phyloP scores from a whole-genome alignment of 2,888 invertebrate genomes.

The Lingula anatina region DNA sequence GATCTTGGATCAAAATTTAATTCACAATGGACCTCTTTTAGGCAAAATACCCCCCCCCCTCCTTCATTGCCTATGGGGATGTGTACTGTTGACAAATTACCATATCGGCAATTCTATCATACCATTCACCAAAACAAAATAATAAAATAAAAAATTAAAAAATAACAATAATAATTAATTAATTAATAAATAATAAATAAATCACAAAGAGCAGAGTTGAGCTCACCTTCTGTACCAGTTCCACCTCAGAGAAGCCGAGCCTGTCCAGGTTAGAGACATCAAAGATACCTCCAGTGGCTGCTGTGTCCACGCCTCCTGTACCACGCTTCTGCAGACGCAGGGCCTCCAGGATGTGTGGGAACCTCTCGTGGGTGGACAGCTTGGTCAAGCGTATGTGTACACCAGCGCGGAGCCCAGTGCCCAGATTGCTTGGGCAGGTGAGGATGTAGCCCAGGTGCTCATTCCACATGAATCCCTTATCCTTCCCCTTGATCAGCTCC shows the following conservation, averaged over 20 bases:
- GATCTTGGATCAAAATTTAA: too few species aligned
- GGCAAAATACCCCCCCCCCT: too few species aligned
- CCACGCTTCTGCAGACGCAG: constrained; percentile 68
- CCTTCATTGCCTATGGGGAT: too few species aligned
- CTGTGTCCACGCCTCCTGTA: constrained; percentile 41
- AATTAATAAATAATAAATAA: too few species aligned
- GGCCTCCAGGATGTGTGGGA: constrained; percentile 73
- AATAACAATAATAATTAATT: too few species aligned
- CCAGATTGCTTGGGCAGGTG: constrained; percentile 77
- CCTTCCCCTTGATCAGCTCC: too few species aligned
- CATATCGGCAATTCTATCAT: too few species aligned
- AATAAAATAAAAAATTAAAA: too few species aligned
- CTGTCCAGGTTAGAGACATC: constrained; percentile 44
- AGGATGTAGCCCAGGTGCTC: constrained; percentile 75
- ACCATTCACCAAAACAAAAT: too few species aligned
- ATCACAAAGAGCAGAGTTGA: too few species aligned
- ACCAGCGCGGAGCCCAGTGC: constrained; percentile 89
- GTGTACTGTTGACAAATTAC: too few species aligned
- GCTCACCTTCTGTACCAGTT: constrained; percentile 35
- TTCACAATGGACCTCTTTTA: too few species aligned
- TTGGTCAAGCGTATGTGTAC: constrained; percentile 84
- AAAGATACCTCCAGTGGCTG: constrained; percentile 39
- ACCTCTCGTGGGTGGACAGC: constrained; percentile 68
- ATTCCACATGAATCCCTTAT: constrained; percentile 67
- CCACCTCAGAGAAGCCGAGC: constrained; percentile 35